Conservation (phyloP, 2,113 vertebrate genomes). For the Camelus bactrianus region DNA sequence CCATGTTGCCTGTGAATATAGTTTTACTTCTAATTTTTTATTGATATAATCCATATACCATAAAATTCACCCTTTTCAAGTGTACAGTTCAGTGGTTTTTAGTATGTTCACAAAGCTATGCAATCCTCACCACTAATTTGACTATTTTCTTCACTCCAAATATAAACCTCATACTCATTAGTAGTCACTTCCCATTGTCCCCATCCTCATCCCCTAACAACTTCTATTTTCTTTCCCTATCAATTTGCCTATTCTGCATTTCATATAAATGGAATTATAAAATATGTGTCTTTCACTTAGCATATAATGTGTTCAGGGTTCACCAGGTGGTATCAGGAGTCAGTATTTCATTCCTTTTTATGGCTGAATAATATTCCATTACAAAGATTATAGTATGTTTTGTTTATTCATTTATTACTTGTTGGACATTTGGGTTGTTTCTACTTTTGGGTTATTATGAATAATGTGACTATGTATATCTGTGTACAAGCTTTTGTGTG, state of each 20-base stretch:
- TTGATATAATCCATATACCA: neutral
- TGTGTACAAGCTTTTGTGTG: neutral
- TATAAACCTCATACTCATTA: neutral
- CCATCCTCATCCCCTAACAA: neutral
- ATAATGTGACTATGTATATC: neutral
- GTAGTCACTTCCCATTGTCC: neutral
- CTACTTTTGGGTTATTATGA: neutral
- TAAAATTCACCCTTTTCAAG: neutral
- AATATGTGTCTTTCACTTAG: neutral
- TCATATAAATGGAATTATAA: neutral
- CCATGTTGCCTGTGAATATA: neutral
- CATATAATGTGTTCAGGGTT: neutral
- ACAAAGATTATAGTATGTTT: neutral
- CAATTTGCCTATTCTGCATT: neutral
- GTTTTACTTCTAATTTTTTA: neutral
- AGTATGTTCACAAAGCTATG: neutral
- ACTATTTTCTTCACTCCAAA: neutral
- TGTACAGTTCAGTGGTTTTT: neutral
- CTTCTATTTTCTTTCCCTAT: neutral
- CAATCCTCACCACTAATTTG: neutral
- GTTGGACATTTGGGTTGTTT: neutral
- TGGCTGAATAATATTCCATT: conserved; percentile 7
- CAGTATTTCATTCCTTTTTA: conserved; percentile 42
- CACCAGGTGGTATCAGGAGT: neutral
- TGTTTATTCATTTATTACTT: neutral